Evolutionary conservation across 2,797 vertebrate species (phyloP), one percentile per base, ranked within the genome.

Genomic region (Megalops cyprinoides): DNA sequence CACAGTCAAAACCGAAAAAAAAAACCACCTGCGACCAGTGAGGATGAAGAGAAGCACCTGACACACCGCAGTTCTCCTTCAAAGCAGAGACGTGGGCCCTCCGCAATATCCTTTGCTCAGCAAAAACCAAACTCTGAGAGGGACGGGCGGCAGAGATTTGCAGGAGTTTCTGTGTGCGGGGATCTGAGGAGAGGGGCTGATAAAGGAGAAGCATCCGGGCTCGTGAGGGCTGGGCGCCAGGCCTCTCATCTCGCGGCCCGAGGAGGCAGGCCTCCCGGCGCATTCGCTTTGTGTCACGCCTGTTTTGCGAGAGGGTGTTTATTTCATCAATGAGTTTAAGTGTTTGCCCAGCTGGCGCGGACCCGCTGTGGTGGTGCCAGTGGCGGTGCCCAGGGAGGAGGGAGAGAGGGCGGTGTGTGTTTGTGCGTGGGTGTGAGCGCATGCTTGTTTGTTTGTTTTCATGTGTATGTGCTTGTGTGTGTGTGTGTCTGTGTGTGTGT

Each of bases 331-430:
- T 85, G 84, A 83, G 87, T 91, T n/a, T 88, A 85, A 92, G 88
- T 93, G 90, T 94, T 94, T 93, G 88, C 89, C 90, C 90, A 92
- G 90, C 90, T 93, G 91, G 91, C 88, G 88, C 49, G 42, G 65
- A 80, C 81, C 34, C 53, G 84, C 86, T 85, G 86, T 90, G 87
- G 84, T 88, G 90, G 82, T 84, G 86, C 87, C 91, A 91, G 90
- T 81, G 78, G 78, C 82, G 77, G 86, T 83, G 84, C 87, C 88
- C 87, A 81, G 67, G 79, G 31, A 37, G 76, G 62, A 14, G 62
- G 28, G 31, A 34, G 62, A 0, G 62, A 9, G 62, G 28, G 34
- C 6, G 62, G 25, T n/a, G 25, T 18, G 49, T 12, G 12, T 51
- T 8, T 51, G 49, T 51, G 53, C n/a, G 14, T n/a, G 53, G 5